Base-by-base conservation (phyloP, 2,888 invertebrate genomes). In the Ypsolopha scabrella region DNA sequence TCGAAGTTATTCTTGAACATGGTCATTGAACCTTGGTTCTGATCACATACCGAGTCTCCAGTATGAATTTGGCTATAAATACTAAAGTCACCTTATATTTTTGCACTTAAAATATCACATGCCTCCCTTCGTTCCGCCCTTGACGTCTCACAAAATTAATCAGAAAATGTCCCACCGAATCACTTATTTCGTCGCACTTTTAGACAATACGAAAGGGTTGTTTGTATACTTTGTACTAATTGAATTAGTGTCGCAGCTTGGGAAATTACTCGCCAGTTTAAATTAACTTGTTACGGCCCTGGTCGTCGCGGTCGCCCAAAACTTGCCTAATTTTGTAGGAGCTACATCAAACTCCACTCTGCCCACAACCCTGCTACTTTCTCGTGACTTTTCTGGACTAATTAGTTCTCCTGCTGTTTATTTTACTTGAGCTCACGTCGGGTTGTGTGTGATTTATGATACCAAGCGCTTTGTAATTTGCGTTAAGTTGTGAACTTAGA, bases 311-410 rank as follows among this genome's bases (percentile, higher is more conserved):
- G 51, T 51, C 39, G 53, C 51, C 53, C 51, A 51, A 53, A 53
- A 53, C 53, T 53, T 51, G 53, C 49, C 51, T 53, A 51, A 51
- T 53, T 53, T 53, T 50, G 51, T 51, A 49, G 53, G 53, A 51
- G 53, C 53, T 51, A 53, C 53, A 53, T 53, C 53, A 53, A 53
- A 53, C 53, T 53, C 51, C 38, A 48, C 53, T 53, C 48, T 14
- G 43, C 48, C 45, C 51, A 41, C 39, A 51, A 36, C 53, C 51
- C 43, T 43, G 48, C 34, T 14, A 44, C 35, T 50, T 50, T 47
- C 51, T 48, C 47, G 48, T 48, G 51, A 53, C 48, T 53, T 53
- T 53, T 53, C 53, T 53, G 14, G 39, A 48, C 53, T 53, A 53
- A 53, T 53, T 53, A 53, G 51, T 53, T 51, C 51, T 37, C 11